Percentiles rank a stretch among this genome's conserved stretches.
Conservation (phyloP, 2,797 vertebrate species). For the Selene dorsalis region DNA sequence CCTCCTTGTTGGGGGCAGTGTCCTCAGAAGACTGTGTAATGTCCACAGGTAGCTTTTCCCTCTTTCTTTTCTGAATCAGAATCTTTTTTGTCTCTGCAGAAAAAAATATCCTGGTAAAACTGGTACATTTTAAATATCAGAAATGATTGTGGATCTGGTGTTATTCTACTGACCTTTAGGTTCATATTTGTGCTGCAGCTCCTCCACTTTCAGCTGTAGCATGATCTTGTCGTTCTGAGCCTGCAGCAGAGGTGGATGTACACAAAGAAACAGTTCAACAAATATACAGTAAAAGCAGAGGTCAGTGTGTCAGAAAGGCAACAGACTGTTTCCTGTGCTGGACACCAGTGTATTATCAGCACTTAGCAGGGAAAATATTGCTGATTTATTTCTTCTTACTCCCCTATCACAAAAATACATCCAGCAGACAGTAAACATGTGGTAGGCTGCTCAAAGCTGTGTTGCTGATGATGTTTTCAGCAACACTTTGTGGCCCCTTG, state of each 20-base stretch:
- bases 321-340: background rate
- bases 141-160: background rate
- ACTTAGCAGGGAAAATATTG: background rate
- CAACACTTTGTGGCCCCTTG: no score
- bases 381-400: no score
- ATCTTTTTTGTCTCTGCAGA: constrained; percentile 82
- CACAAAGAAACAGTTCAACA: background rate
- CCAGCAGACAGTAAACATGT: no score
- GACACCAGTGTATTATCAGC: background rate
- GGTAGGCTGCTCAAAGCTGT: no score
- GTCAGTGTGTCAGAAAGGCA: background rate
- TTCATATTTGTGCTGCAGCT: constrained; percentile 93
- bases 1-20: background rate
- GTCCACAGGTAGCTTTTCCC: constrained; percentile 87
- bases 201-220: constrained; percentile 89
- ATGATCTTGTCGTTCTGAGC: constrained; percentile 91
- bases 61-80: constrained; percentile 81
- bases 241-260: constrained; percentile 33
- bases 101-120: background rate
- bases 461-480: no score
- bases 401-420: no score
- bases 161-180: constrained; percentile 86
- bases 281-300: background rate
- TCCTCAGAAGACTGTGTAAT: background rate
- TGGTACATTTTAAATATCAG: background rate